Percentiles rank a stretch among this genome's conserved stretches.
Evolutionary conservation across 2,888 invertebrate species (phyloP).

Genomic region (Dioctria rufipes): DNA sequence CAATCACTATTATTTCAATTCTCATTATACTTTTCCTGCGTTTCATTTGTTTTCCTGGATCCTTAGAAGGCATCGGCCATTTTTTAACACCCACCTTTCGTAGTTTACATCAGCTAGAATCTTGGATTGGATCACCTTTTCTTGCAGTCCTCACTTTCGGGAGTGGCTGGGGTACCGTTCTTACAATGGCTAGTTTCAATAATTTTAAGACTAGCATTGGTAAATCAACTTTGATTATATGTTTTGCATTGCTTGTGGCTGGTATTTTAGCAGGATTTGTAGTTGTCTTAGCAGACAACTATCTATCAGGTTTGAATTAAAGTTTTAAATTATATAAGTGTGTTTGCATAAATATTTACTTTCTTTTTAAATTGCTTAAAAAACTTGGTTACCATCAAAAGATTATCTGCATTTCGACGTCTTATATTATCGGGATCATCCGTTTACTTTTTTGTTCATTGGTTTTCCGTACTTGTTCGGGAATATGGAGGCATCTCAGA

Average conservation of each 20-base stretch:
- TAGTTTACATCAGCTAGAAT: neutral
- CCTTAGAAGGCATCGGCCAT: constrained; percentile 19
- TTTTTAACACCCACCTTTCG: constrained; percentile 14
- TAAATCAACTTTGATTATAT: constrained; percentile 61
- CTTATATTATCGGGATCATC: neutral
- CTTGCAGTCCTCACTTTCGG: constrained; percentile 82
- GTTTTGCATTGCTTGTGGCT: neutral
- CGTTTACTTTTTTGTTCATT: constrained; percentile 72
- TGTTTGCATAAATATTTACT: too few relatives aligned
- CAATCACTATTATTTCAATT: neutral
- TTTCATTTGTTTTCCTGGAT: constrained; percentile 13
- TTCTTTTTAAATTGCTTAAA: too few relatives aligned
- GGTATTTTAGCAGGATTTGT: neutral
- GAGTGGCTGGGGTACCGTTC: constrained; percentile 86
- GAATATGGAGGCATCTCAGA: constrained; percentile 79
- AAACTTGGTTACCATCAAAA: neutral
- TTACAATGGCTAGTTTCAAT: constrained; percentile 88
- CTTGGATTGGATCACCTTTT: constrained; percentile 58
- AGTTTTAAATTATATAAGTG: too few relatives aligned
- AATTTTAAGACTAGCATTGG: constrained; percentile 81
- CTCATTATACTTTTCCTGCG: constrained; percentile 28
- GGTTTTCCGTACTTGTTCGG: constrained; percentile 81
- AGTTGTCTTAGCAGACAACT: constrained; percentile 13
- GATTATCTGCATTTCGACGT: constrained; percentile 4
- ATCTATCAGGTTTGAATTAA: neutral